phyloP scores from a whole-genome alignment of 2,888 invertebrate species.

The Monochamus alternatus region DNA sequence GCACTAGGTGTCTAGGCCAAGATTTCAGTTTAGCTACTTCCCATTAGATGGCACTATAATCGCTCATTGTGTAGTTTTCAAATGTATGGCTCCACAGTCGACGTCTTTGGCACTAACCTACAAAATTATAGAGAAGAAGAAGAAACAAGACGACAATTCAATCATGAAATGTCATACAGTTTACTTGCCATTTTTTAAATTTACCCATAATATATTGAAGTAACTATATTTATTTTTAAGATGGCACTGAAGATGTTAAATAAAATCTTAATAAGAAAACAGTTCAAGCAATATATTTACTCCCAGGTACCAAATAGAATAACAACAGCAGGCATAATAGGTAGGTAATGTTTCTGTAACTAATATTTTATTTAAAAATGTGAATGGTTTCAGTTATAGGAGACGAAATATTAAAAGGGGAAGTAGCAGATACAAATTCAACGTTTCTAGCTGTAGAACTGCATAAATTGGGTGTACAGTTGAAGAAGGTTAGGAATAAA shows the following conservation, averaged over 20 bases:
- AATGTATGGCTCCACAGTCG: no score
- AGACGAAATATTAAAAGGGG: conserved; percentile 85
- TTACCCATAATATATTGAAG: neutral
- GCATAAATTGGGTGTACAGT: conserved; percentile 77
- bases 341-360: conserved; percentile 43
- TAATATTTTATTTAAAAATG: conserved; percentile 21
- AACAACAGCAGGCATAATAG: conserved; percentile 61
- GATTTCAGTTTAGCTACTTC: no score
- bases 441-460: conserved; percentile 76
- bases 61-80: no score
- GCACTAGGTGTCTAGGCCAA: no score
- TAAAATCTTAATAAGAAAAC: neutral
- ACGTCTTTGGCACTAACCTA: no score
- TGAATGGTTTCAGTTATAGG: conserved; percentile 75
- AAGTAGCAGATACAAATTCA: conserved; percentile 81
- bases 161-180: neutral
- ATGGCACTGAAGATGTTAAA: conserved; percentile 17
- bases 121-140: no score
- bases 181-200: neutral
- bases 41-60: no score
- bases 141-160: neutral
- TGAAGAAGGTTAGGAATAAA: conserved; percentile 71
- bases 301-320: conserved; percentile 39
- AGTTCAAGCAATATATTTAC: neutral
- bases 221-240: neutral